These are phyloP conservation scores for Protonemura montana DNA, from an alignment of 2,888 invertebrate genomes.

Conservation along the genomic window DNA sequence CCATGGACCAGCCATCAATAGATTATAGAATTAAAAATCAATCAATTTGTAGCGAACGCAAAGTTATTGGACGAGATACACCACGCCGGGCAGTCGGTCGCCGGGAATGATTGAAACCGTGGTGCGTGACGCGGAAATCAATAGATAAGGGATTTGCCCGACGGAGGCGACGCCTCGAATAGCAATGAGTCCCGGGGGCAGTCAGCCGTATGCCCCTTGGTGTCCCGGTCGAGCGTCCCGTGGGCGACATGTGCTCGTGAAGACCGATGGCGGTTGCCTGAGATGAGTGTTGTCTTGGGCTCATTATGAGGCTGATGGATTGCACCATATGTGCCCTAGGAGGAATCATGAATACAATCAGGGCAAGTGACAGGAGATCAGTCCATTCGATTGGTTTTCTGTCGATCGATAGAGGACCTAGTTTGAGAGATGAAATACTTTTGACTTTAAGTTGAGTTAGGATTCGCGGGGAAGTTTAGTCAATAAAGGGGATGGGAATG, in stretches of 20 bases:
- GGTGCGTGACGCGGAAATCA: not conserved
- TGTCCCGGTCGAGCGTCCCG: too few relatives aligned
- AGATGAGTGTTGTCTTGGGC: not conserved
- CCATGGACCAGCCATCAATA: not conserved
- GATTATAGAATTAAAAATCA: constrained; percentile 7
- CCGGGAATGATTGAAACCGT: not conserved
- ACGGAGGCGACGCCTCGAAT: not conserved
- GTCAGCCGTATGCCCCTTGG: not conserved
- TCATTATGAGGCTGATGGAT: not conserved
- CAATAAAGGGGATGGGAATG: not conserved
- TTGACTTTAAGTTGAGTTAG: too few relatives aligned
- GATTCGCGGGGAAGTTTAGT: not conserved
- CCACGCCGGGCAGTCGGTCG: not conserved
- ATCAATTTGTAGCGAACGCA: not conserved
- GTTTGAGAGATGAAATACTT: too few relatives aligned
- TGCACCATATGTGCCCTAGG: not conserved
- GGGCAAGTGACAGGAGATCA: not conserved
- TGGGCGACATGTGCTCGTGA: not conserved
- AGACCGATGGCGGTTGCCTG: not conserved
- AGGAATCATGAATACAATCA: not conserved
- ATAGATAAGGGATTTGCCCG: constrained; percentile 9
- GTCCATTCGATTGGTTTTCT: too few relatives aligned
- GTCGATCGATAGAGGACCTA: too few relatives aligned
- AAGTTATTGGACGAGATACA: not conserved
- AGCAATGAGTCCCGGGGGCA: not conserved